A percentile compares a stretch with the other conserved stretches of the same genome.
Evolutionary conservation across 2,113 vertebrate species (phyloP).

Genomic region (Chascanopsetta lugubris): DNA sequence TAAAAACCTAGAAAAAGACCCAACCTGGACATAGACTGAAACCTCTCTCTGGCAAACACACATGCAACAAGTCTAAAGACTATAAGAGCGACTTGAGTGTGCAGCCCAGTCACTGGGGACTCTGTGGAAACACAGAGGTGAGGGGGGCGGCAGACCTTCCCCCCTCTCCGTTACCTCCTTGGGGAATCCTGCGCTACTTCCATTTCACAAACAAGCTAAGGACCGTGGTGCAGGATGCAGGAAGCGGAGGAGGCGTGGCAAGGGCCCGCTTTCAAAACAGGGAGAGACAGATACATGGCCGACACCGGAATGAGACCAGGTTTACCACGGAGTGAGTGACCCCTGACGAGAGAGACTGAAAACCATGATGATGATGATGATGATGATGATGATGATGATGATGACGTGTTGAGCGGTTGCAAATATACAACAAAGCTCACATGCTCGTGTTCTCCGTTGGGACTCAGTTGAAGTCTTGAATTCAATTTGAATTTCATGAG

Average conservation of each 20-base stretch:
- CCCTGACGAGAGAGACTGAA: conserved; percentile 30
- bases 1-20: conserved; percentile 42
- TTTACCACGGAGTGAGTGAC: conserved; percentile 54
- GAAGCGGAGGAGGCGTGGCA: conserved; percentile 57
- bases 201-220: conserved; percentile 78
- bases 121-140: conserved; percentile 67
- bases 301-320: conserved; percentile 47
- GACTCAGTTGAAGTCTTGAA: conserved; percentile 25
- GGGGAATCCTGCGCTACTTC: conserved; percentile 62
- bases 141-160: conserved; percentile 64
- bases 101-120: conserved; percentile 50
- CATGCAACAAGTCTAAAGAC: conserved; percentile 34
- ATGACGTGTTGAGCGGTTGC: conserved; percentile 18
- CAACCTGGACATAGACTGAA: conserved; percentile 37
- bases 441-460: conserved; percentile 16
- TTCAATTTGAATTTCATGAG: conserved; percentile 24
- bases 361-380: conserved; percentile 24
- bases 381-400: conserved; percentile 10
- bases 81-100: conserved; percentile 42
- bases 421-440: conserved; percentile 18
- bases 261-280: conserved; percentile 50
- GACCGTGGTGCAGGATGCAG: conserved; percentile 56
- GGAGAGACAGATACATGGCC: conserved; percentile 51
- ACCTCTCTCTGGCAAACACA: conserved; percentile 33
- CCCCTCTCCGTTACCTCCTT: conserved; percentile 68